These are phyloP conservation scores for Drosophila imparisetae DNA, from an alignment of 2,888 invertebrate genomes.

Conservation along the genomic window DNA sequence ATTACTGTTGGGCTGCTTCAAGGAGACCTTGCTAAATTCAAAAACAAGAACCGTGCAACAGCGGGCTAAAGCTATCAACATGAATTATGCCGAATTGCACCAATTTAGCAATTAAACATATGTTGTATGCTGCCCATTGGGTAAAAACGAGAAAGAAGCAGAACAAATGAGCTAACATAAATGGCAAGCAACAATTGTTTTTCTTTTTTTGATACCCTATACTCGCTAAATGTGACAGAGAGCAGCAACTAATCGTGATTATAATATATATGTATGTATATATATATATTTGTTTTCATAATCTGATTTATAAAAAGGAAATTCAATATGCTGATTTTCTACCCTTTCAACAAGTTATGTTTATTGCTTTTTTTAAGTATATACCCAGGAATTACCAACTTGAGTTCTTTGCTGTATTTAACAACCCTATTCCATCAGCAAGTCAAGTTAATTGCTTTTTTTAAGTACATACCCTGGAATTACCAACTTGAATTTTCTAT, in stretches of 20 bases:
- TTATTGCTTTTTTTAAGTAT: neutral
- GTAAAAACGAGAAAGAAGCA: slow-evolving; percentile 37
- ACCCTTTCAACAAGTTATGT: no score
- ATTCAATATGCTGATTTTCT: neutral
- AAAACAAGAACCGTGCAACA: slow-evolving; percentile 32
- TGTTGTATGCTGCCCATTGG: slow-evolving; percentile 53
- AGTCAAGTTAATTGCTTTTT: neutral
- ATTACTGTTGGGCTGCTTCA: slow-evolving; percentile 36
- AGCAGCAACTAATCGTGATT: neutral
- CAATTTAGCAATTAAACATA: slow-evolving; percentile 79
- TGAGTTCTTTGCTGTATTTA: neutral
- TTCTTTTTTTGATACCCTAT: slow-evolving; percentile 27
- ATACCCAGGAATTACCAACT: neutral
- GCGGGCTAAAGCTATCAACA: slow-evolving; percentile 51
- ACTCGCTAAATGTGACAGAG: neutral
- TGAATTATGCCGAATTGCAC: slow-evolving; percentile 78
- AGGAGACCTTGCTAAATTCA: slow-evolving; percentile 67
- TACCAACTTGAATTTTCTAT: neutral
- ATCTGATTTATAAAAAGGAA: neutral
- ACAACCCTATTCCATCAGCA: neutral
- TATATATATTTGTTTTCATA: neutral
- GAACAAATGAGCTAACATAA: slow-evolving; percentile 63
- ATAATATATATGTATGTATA: neutral
- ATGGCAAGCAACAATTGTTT: slow-evolving; percentile 65
- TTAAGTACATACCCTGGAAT: neutral